Evolutionary conservation across 1,140 invertebrate species (phyloP).

Genomic region (Diorhabda carinulata): DNA sequence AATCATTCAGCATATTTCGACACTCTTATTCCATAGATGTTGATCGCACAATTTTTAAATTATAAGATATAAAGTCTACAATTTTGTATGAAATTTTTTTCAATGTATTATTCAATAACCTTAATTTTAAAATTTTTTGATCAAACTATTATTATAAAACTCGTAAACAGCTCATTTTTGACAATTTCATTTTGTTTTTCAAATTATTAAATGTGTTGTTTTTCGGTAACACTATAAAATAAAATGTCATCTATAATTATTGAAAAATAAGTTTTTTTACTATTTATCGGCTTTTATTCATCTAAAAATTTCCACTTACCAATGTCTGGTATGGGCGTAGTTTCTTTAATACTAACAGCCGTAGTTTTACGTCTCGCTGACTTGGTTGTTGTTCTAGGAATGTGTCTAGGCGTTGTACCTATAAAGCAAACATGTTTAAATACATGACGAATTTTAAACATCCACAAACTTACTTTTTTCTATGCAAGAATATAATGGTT

Average conservation of each 20-base stretch:
- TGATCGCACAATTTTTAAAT: too few relatives aligned
- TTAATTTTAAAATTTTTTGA: not conserved
- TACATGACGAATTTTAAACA: not conserved
- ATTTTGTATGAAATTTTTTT: too few relatives aligned
- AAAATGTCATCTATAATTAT: not conserved
- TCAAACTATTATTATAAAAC: not conserved
- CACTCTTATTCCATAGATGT: too few relatives aligned
- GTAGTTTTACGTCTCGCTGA: slow-evolving; percentile 10
- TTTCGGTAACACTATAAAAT: not conserved
- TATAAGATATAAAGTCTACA: too few relatives aligned
- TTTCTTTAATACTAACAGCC: slow-evolving; percentile 3
- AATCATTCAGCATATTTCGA: too few relatives aligned
- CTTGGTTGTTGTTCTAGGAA: slow-evolving; percentile 7
- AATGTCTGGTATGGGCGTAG: slow-evolving; percentile 13
- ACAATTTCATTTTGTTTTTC: not conserved
- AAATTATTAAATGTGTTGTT: not conserved
- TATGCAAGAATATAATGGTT: slow-evolving; percentile 28
- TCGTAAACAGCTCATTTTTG: not conserved
- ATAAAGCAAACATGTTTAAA: not conserved
- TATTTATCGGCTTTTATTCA: not conserved
- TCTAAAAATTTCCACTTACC: slow-evolving; percentile 6
- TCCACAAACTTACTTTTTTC: slow-evolving; percentile 20
- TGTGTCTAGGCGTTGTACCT: slow-evolving; percentile 16
- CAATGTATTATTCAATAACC: too few relatives aligned
- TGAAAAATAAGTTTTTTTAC: slow-evolving; percentile 43